Percentiles rank a stretch among this genome's conserved stretches.
Evolutionary conservation across 2,888 invertebrate genomes (phyloP).

Genomic region (Merodon equestris): DNA sequence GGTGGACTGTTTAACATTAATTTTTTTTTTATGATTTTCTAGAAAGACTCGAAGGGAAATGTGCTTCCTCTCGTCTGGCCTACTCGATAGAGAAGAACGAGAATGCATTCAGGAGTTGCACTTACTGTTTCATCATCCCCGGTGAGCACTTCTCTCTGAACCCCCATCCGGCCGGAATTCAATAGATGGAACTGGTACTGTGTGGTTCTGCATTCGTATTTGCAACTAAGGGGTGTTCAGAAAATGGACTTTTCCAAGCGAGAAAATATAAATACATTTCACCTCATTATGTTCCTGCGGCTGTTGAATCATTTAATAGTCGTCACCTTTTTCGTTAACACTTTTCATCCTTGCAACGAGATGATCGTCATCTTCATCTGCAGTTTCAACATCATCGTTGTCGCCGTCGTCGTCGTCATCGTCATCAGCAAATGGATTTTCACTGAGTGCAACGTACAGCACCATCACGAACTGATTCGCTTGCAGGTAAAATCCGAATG

Average conservation of each 20-base stretch:
- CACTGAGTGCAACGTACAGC: slow-evolving; percentile 28
- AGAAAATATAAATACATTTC: slow-evolving; percentile 63
- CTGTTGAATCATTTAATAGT: slow-evolving; percentile 77
- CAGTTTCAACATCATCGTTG: not conserved
- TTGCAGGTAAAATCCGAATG: not conserved
- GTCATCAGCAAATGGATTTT: slow-evolving; percentile 60
- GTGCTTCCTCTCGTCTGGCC: slow-evolving; percentile 40
- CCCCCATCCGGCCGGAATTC: slow-evolving; percentile 30
- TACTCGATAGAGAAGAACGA: slow-evolving; percentile 19
- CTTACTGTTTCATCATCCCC: slow-evolving; percentile 70
- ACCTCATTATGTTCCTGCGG: slow-evolving; percentile 75
- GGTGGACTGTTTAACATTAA: no score
- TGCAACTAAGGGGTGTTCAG: slow-evolving; percentile 33
- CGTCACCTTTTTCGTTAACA: slow-evolving; percentile 73
- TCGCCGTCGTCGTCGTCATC: slow-evolving; percentile 12
- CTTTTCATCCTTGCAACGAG: slow-evolving; percentile 41
- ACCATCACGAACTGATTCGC: slow-evolving; percentile 14
- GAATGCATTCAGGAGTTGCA: slow-evolving; percentile 45
- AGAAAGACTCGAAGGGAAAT: slow-evolving; percentile 21
- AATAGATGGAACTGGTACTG: slow-evolving; percentile 23
- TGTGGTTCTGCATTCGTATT: slow-evolving; percentile 14
- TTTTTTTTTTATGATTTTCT: no score
- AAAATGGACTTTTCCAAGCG: slow-evolving; percentile 50
- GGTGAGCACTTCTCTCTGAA: slow-evolving; percentile 10
- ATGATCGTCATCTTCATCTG: slow-evolving; percentile 30